phyloP scores from a whole-genome alignment of 2,888 invertebrate species.

The Protonemura montana region DNA sequence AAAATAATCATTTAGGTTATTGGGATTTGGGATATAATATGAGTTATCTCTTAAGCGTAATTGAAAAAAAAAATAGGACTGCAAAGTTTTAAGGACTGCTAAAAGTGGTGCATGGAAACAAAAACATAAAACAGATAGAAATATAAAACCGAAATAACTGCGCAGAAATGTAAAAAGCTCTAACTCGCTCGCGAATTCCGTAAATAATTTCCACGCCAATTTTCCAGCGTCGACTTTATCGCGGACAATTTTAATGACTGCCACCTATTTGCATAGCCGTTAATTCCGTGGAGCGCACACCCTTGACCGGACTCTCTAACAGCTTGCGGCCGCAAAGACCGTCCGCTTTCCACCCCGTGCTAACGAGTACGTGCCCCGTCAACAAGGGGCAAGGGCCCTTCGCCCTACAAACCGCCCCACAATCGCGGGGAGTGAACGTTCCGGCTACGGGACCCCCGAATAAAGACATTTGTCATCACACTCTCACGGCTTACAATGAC shows the following conservation, averaged over 20 bases:
- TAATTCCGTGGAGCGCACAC: not conserved
- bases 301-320: not conserved
- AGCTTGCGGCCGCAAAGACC: not conserved
- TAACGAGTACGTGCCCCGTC: not conserved
- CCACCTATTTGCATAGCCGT: conserved; percentile 8
- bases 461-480: not conserved
- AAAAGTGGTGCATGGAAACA: too few relatives aligned
- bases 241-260: not conserved
- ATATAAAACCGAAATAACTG: too few relatives aligned
- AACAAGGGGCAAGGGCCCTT: not conserved
- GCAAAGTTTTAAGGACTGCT: too few relatives aligned
- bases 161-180: not conserved
- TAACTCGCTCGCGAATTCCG: not conserved
- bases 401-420: not conserved
- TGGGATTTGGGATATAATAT: too few relatives aligned
- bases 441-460: not conserved
- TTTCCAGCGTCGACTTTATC: not conserved
- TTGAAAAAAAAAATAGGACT: too few relatives aligned
- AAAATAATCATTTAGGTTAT: too few relatives aligned
- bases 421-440: not conserved
- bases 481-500: not conserved
- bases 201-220: not conserved
- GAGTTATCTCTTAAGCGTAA: too few relatives aligned
- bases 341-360: not conserved
- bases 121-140: too few relatives aligned